Evolutionary conservation across 2,888 invertebrate species (phyloP), one percentile per base, ranked within the genome.

Genomic region (Teleiodes luculella): DNA sequence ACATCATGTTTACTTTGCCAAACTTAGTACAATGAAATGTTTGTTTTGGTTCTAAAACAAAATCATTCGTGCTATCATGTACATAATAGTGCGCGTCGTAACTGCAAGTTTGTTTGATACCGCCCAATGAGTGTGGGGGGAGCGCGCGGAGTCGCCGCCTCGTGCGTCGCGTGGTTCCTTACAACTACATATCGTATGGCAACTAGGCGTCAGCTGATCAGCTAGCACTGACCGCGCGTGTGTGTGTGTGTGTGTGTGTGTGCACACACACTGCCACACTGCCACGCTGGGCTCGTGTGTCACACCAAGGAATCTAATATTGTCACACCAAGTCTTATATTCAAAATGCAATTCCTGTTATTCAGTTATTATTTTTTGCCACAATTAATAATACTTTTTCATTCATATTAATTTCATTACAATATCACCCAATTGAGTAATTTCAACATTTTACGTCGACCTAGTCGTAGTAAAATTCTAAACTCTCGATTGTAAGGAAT

Each of bases 131-230:
- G 24, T 24, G 24, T 24, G 3, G 24, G 6, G 6, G 6, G 24
- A 24, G 24, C 24, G 24, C 24, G 24, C 6, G 3, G 24, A 24
- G 24, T 24, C 24, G 61, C 54, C 48, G 53, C 54, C 64, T 61
- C 64, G 52, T 33, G 41, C 20, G 33, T 13, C 68, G 67, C 64
- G 76, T 75, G 72, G 73, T 78, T 78, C 83, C 80, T 80, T 85
- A 61, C 59, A 75, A 81, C 86, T 87, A 88, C 72, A 80, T 78
- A n/a, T 83, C 85, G 82, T 89, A 89, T 89, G 88, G 88, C 88
- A 87, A 87, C 88, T 81, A 87, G n/a, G n/a, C n/a, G n/a, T n/a
- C n/a, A 85, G 84, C 86, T 76, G 71, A n/a, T 83, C 86, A 86
- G 86, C 80, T 62, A 59, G 60, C 83, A 83, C 86, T 80, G 85